Base-by-base conservation (phyloP, 2,113 vertebrate species). In the Sinosuthora webbiana region DNA sequence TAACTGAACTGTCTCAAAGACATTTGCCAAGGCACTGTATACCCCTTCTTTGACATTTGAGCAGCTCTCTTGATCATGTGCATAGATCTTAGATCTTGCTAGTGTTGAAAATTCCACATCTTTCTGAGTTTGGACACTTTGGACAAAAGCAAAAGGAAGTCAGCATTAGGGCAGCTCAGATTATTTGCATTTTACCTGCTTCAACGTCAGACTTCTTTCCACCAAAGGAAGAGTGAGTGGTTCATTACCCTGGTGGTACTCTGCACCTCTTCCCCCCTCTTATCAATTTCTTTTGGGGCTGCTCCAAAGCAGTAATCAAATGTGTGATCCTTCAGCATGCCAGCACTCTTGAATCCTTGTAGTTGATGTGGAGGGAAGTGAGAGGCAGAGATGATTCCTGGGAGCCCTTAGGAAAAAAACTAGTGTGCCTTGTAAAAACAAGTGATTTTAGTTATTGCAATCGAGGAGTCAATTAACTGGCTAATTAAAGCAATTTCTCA, bases 401-500 rank as follows among this genome's bases (percentile, higher is more conserved):
- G 30, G 76, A 95, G 60, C 85, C 83, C 69, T 74, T 50, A 85
- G 88, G 76, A 87, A 90, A 93, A 93, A 87, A 82, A 82, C n/a
- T 75, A 63, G 9, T 31, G 5, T 87, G 90, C 69, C 83, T 87
- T 94, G 84, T 96, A 90, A 93, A 96, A 96, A 68, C 11, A 35
- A 94, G 85, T 65, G 28, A 83, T 94, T 96, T 95, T 94, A 93
- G 89, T 94, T 97, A 95, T 93, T 97, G 92, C 82, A 79, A 68
- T 88, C 4, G 56, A 94, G 87, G 64, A 97, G 83, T 94, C 96
- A 96, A 96, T 97, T 97, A 96, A 87, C 94, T 96, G 85, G 63
- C 94, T 97, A 97, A 97, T 97, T 96, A 97, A 97, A 95, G 93
- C 85, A 93, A 87, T 97, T 94, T 89, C 94, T 96, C 78, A 95